Percentiles rank a stretch among this genome's conserved stretches.
Conservation (phyloP, 2,888 invertebrate species). For the Lomographa bimaculata region DNA sequence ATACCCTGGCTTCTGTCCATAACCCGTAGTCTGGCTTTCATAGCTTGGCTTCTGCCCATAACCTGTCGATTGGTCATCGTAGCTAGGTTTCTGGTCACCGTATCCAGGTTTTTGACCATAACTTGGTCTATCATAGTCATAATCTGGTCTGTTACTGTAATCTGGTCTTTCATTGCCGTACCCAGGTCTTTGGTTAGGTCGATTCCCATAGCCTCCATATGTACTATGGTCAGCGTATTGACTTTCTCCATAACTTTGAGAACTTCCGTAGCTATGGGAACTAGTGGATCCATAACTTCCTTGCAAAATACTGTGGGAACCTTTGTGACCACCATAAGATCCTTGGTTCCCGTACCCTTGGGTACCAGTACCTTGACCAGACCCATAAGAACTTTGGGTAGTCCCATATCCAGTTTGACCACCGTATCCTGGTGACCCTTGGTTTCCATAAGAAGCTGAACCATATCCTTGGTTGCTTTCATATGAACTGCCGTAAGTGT, state of each 20-base stretch:
- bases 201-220: conserved; percentile 22
- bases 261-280: conserved; percentile 3
- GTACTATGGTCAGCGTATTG: conserved; percentile 16
- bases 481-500: conserved; percentile 6
- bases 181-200: conserved; percentile 19
- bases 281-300: conserved; percentile 11
- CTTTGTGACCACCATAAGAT: conserved; percentile 1
- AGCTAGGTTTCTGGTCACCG: conserved; percentile 17
- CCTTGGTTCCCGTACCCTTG: conserved; percentile 6
- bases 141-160: conserved; percentile 18
- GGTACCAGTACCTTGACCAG: not conserved
- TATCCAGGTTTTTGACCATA: conserved; percentile 22
- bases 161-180: conserved; percentile 22
- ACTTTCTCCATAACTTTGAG: conserved; percentile 10
- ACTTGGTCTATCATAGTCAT: conserved; percentile 20
- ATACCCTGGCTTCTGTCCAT: conserved; percentile 15
- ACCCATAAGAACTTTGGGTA: conserved; percentile 10
- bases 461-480: conserved; percentile 14
- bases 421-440: conserved; percentile 9
- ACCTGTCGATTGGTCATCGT: conserved; percentile 1
- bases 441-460: conserved; percentile 10
- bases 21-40: conserved; percentile 3
- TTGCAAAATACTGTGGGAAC: conserved; percentile 8
- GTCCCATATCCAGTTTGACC: conserved; percentile 20
- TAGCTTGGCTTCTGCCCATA: conserved; percentile 9